Evolutionary conservation across 2,797 vertebrate genomes (phyloP).

Genomic region (Smutsia temminckii): DNA sequence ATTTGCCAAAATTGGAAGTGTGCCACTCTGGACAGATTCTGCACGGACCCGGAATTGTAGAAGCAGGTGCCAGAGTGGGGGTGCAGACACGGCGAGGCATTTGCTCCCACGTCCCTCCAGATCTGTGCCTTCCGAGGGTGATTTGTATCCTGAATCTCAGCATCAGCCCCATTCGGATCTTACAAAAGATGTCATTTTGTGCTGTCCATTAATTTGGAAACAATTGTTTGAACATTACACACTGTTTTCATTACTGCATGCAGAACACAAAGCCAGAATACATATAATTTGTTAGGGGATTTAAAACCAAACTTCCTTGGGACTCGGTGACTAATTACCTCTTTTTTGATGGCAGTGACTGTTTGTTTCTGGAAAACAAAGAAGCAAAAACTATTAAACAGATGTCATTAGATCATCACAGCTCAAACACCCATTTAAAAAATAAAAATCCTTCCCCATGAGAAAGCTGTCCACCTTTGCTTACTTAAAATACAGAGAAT

Average conservation of each 20-base stretch:
- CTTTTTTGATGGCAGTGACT: constrained; percentile 90
- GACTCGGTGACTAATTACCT: constrained; percentile 86
- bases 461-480: neutral
- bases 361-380: constrained; percentile 90
- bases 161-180: neutral
- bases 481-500: neutral
- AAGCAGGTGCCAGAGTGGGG: no score
- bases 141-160: rapidly evolving
- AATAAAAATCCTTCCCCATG: neutral
- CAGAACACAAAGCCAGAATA: neutral
- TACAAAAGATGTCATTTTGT: neutral
- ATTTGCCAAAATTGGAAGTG: neutral
- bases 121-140: neutral
- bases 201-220: neutral
- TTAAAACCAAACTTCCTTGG: constrained; percentile 8
- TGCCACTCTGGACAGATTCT: neutral
- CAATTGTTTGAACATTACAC: neutral
- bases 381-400: constrained; percentile 62
- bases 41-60: neutral
- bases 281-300: neutral
- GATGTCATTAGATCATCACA: neutral
- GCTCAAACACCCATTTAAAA: constrained; percentile 7
- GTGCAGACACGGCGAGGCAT: neutral
- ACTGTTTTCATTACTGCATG: neutral
- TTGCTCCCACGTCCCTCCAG: neutral